phyloP scores from a whole-genome alignment of 2,888 invertebrate genomes.

The Campaea margaritaria region DNA sequence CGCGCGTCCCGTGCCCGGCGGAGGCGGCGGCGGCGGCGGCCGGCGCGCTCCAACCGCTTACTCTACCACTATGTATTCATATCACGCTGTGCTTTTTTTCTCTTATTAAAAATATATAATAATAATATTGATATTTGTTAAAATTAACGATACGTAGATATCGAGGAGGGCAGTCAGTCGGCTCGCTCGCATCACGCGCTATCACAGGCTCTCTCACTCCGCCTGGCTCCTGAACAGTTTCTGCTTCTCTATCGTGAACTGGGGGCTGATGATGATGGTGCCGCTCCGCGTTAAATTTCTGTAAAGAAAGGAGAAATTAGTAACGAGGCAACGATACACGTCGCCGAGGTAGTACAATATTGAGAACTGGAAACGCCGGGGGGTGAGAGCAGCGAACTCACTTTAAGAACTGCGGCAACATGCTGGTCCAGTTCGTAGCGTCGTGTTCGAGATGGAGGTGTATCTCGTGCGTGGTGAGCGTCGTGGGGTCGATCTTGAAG shows the following conservation, averaged over 20 bases:
- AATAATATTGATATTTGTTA: slow-evolving; percentile 84
- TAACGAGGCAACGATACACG: not conserved
- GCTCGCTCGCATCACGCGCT: slow-evolving; percentile 73
- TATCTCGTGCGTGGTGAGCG: slow-evolving; percentile 96
- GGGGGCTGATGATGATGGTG: slow-evolving; percentile 95
- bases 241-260: slow-evolving; percentile 95
- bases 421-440: slow-evolving; percentile 93
- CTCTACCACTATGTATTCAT: slow-evolving; percentile 83
- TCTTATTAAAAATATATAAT: slow-evolving; percentile 84
- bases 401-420: slow-evolving; percentile 96
- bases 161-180: slow-evolving; percentile 83
- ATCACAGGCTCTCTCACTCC: slow-evolving; percentile 70
- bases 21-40: slow-evolving; percentile 26
- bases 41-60: slow-evolving; percentile 58
- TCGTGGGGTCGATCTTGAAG: slow-evolving; percentile 93
- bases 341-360: not conserved
- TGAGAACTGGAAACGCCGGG: too few species aligned
- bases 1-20: slow-evolving; percentile 22
- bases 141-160: slow-evolving; percentile 82
- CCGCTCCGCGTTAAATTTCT: slow-evolving; percentile 94
- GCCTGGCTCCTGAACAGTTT: slow-evolving; percentile 93
- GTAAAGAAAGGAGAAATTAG: slow-evolving; percentile 58
- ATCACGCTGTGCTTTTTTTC: slow-evolving; percentile 85
- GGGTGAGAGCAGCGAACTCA: slow-evolving; percentile 84
- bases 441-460: slow-evolving; percentile 95